phyloP scores from a whole-genome alignment of 2,888 invertebrate genomes.

The Protophormia terraenovae region DNA sequence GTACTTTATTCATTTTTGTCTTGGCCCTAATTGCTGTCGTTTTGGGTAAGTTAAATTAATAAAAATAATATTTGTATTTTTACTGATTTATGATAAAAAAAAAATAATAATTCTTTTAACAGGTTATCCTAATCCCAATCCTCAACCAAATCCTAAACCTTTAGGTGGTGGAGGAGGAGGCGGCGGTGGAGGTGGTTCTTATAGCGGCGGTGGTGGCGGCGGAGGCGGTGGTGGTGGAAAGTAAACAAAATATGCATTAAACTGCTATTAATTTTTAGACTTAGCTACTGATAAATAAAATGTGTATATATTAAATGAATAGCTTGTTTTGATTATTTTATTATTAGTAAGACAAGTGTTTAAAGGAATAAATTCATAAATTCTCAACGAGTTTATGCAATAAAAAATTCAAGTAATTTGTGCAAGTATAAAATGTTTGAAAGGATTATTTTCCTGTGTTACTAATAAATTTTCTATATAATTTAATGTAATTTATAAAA shows the following conservation, averaged over 20 bases:
- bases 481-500: too few species aligned
- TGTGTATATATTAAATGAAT: too few species aligned
- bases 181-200: conserved; percentile 45
- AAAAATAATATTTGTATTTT: background rate
- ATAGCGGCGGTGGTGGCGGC: conserved; percentile 53
- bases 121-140: conserved; percentile 40
- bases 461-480: too few species aligned
- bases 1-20: conserved; percentile 39
- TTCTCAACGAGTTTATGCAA: too few species aligned
- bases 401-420: too few species aligned
- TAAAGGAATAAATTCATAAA: too few species aligned
- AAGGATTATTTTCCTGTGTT: too few species aligned
- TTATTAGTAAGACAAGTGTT: too few species aligned
- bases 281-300: too few species aligned
- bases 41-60: conserved; percentile 20
- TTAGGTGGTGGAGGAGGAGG: conserved; percentile 60
- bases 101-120: background rate
- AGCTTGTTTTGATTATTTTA: too few species aligned
- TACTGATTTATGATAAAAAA: background rate
- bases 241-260: background rate
- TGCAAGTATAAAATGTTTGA: too few species aligned
- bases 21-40: conserved; percentile 48
- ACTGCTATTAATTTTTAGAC: too few species aligned
- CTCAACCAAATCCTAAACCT: conserved; percentile 54
- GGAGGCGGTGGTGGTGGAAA: conserved; percentile 61